Percentiles rank a stretch among this genome's conserved stretches.
phyloP scores from a whole-genome alignment of 1,140 invertebrate genomes.

The Pollicipes pollicipes region DNA sequence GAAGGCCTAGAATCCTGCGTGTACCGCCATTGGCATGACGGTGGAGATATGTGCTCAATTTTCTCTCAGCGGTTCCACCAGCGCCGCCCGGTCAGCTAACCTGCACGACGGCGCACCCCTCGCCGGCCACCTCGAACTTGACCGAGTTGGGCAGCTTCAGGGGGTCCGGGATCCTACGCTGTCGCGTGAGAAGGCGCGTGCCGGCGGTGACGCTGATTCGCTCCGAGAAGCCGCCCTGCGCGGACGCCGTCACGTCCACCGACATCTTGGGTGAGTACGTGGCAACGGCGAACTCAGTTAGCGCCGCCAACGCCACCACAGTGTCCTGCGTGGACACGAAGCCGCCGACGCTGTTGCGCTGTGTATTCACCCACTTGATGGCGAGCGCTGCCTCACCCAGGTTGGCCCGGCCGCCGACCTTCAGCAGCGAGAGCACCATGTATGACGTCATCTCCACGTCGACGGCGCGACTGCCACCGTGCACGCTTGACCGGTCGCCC shows the following conservation, averaged over 20 bases:
- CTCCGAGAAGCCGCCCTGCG: background rate
- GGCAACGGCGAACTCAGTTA: constrained; percentile 32
- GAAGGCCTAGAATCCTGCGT: no score
- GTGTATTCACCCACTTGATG: constrained; percentile 48
- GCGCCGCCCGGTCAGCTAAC: no score
- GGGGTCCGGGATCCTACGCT: constrained; percentile 10
- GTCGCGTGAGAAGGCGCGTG: constrained; percentile 14
- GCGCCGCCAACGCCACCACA: constrained; percentile 41
- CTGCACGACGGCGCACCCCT: constrained; percentile 17
- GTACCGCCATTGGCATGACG: no score
- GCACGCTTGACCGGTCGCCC: constrained; percentile 21
- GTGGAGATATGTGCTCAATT: no score
- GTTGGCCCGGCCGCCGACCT: constrained; percentile 37
- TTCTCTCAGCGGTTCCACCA: no score
- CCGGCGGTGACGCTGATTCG: constrained; percentile 9
- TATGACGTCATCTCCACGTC: constrained; percentile 57
- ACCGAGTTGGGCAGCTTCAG: constrained; percentile 12
- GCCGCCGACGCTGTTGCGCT: constrained; percentile 41
- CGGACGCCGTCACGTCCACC: background rate
- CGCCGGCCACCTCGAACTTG: constrained; percentile 12
- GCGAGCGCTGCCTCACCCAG: constrained; percentile 35
- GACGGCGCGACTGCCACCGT: background rate
- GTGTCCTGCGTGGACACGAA: constrained; percentile 54
- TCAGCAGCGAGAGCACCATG: constrained; percentile 41
- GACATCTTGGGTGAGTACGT: background rate